phyloP scores from a whole-genome alignment of 2,888 invertebrate genomes.

The Melanargia galathea region DNA sequence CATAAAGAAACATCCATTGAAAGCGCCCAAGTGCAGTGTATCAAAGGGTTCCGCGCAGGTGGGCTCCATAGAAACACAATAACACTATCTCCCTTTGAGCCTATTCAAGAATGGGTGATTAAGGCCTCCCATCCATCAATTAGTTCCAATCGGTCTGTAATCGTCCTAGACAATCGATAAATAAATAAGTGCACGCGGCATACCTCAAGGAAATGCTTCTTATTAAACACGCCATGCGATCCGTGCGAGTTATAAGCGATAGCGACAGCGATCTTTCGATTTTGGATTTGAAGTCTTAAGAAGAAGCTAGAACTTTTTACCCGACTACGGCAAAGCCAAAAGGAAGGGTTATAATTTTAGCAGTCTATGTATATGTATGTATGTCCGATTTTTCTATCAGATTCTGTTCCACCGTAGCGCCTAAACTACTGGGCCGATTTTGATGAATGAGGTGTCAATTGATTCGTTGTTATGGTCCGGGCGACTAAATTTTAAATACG shows the following conservation, averaged over 20 bases:
- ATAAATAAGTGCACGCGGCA: constrained; percentile 53
- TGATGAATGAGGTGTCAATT: too few relatives aligned
- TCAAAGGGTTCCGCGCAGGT: constrained; percentile 28
- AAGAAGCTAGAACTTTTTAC: too few relatives aligned
- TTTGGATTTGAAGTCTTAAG: not conserved
- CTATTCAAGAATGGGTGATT: constrained; percentile 37
- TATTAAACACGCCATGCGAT: constrained; percentile 45
- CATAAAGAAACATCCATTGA: constrained; percentile 3
- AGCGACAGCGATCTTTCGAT: constrained; percentile 7
- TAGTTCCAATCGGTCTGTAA: constrained; percentile 45
- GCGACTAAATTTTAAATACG: too few relatives aligned
- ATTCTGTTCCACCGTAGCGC: too few relatives aligned
- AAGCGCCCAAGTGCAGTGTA: not conserved
- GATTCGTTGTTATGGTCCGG: too few relatives aligned
- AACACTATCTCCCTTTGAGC: constrained; percentile 29
- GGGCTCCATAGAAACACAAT: constrained; percentile 28
- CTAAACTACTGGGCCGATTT: too few relatives aligned
- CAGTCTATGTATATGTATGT: too few relatives aligned
- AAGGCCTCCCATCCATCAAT: constrained; percentile 41
- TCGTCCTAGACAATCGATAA: constrained; percentile 51
- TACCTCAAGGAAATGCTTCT: constrained; percentile 48
- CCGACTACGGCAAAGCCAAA: too few relatives aligned
- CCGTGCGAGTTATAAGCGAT: constrained; percentile 32
- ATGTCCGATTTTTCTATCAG: too few relatives aligned
- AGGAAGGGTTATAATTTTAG: too few relatives aligned